These are phyloP conservation scores for Himalopsyche japonica DNA, from an alignment of 2,888 invertebrate species.

Conservation along the genomic window DNA sequence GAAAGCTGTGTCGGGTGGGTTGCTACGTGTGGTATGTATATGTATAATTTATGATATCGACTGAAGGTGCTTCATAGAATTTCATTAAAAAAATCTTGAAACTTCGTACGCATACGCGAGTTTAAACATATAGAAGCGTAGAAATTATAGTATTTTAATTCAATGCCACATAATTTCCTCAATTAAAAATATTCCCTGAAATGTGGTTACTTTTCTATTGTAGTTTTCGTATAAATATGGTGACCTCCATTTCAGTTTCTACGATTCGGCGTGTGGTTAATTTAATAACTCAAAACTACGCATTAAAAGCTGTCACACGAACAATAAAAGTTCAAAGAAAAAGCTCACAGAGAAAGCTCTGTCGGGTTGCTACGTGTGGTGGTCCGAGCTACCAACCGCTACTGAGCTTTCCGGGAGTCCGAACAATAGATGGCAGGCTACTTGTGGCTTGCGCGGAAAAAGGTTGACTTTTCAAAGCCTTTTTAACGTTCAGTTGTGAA, in stretches of 20 bases:
- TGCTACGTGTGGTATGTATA: background rate
- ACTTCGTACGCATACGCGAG: no score
- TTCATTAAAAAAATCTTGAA: no score
- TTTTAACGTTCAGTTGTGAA: background rate
- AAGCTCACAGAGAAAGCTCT: background rate
- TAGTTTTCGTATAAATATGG: no score
- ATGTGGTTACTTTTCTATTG: no score
- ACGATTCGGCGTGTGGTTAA: background rate
- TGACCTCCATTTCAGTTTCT: background rate
- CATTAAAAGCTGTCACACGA: background rate
- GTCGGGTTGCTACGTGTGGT: background rate
- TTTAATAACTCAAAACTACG: background rate
- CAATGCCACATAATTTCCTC: no score
- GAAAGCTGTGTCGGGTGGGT: background rate
- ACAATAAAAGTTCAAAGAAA: background rate
- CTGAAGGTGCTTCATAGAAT: no score
- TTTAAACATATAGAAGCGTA: no score
- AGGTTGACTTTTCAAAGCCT: constrained; percentile 1
- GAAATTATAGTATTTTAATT: no score
- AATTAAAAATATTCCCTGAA: no score
- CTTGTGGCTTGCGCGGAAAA: background rate
- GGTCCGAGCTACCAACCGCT: background rate
- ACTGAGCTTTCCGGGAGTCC: background rate
- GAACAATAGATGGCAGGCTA: background rate
- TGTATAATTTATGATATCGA: no score